Evolutionary conservation across 2,797 vertebrate genomes (phyloP).

Genomic region (Coranthus polyacanthus): DNA sequence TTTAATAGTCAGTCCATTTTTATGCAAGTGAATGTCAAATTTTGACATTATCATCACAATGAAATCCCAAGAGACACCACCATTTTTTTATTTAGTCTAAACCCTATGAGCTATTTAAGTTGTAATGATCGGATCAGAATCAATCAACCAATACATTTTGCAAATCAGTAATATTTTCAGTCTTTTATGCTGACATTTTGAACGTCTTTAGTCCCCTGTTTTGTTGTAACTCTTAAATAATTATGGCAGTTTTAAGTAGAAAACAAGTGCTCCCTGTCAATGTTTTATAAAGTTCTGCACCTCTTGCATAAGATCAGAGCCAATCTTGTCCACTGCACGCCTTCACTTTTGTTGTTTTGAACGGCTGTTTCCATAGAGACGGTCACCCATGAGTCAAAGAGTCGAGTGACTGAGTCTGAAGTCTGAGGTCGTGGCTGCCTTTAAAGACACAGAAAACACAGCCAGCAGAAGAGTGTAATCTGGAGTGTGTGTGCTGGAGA

Average conservation of each 20-base stretch:
- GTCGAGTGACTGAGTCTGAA: constrained; percentile 69
- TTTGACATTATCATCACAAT: too few species aligned
- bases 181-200: not conserved
- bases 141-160: not conserved
- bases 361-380: constrained; percentile 75
- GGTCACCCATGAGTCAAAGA: constrained; percentile 42
- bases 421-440: constrained; percentile 49
- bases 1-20: too few species aligned
- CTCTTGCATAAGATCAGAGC: constrained; percentile 55
- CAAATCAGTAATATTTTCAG: not conserved
- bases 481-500: constrained; percentile 25
- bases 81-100: too few species aligned
- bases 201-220: not conserved
- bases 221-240: too few species aligned
- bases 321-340: constrained; percentile 39
- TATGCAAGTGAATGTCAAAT: too few species aligned
- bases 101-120: not conserved
- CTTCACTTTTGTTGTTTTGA: constrained; percentile 50
- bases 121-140: not conserved
- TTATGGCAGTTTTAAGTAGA: constrained; percentile 18
- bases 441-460: too few species aligned
- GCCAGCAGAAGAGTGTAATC: too few species aligned
- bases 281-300: constrained; percentile 67
- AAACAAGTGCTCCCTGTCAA: constrained; percentile 74
- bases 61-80: too few species aligned